Base-by-base conservation (phyloP, 2,888 invertebrate species). In the Helleia helle region DNA sequence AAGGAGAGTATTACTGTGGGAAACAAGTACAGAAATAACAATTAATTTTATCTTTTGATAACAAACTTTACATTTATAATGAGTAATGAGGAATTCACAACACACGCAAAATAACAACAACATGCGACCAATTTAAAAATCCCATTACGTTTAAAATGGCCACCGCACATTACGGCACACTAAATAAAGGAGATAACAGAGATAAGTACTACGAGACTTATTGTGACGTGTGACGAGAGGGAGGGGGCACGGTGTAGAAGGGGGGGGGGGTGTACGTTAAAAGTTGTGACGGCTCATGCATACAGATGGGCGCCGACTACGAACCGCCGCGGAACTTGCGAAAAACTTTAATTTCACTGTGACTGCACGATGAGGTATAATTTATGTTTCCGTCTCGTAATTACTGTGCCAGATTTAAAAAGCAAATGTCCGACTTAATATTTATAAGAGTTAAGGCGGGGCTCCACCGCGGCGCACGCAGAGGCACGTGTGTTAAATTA, bases 251-350 rank as follows among this genome's bases (percentile, higher is more conserved):
- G n/a, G n/a, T n/a, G n/a, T n/a, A n/a, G n/a, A n/a, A n/a, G n/a
- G n/a, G n/a, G n/a, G n/a, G n/a, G 18, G 28, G 28, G 29, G 28
- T n/a, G 22, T 28, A 38, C 28, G 29, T 27, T 38, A 38, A 38
- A 29, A 38, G 28, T 38, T 38, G 18, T 9, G 38, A 38, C 29
- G 28, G 12, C 38, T 38, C 38, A 29, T 38, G 38, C 38, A 38
- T 38, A 38, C 29, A 38, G 29, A 38, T 38, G 17, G 38, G 29
- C 29, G 30, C 30, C 29, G 6, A 29, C 14, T 8, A 4, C 9
- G 14, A 14, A 29, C n/a, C n/a, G n/a, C n/a, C n/a, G n/a, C n/a
- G n/a, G n/a, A n/a, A n/a, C n/a, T n/a, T n/a, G n/a, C 29, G 13
- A 29, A 29, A 29, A 29, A 30, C 30, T 30, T 14, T 30, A 30